Evolutionary conservation across 1,140 invertebrate genomes (phyloP), one percentile per base, ranked within the genome.

Genomic region (Pseudobourletiella spinata): DNA sequence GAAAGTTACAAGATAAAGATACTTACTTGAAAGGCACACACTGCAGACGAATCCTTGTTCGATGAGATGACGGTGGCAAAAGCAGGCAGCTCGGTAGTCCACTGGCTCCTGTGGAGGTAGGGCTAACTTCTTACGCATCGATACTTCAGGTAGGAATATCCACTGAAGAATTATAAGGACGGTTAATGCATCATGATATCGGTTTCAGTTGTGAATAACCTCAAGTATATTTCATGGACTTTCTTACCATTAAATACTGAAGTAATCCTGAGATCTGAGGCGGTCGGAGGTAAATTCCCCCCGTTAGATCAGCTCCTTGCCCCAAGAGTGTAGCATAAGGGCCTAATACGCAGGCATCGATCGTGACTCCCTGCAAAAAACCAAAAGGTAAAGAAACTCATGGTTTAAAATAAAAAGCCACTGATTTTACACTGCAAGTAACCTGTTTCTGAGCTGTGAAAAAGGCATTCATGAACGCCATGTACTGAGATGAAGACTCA

Each of bases 401-500:
- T 42, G 58, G 42, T 14, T 18, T 43, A 66, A 15, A 43, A 46
- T 48, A 20, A 71, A 72, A 59, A 50, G 32, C 54, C 64, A 55
- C 60, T 59, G 22, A 43, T 42, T 18, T 57, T 46, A 22, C n/a
- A n/a, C n/a, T n/a, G n/a, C n/a, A n/a, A n/a, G n/a, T 68, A 72
- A 85, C 83, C 77, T 84, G 80, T 79, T 88, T 89, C 69, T 89
- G 92, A 39, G 95, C 91, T 26, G 94, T 94, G 70, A 98, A 98
- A 73, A 98, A 96, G 22, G 91, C 87, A 78, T 98, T 98, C 91
- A 98, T 98, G 69, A 95, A 95, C 74, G 94, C 95, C 85, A 98
- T 96, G 72, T 98, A 98, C 70, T 98, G 95, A 0, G 88, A 86
- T 0, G 91, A 87, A 22, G 87, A 89, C 74, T 96, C 91, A 26